A percentile compares a stretch with the other conserved stretches of the same genome.
Conservation (phyloP, 37 sponge, comb jelly and placozoan genomes). For the Diacarnus erythraeanus region DNA sequence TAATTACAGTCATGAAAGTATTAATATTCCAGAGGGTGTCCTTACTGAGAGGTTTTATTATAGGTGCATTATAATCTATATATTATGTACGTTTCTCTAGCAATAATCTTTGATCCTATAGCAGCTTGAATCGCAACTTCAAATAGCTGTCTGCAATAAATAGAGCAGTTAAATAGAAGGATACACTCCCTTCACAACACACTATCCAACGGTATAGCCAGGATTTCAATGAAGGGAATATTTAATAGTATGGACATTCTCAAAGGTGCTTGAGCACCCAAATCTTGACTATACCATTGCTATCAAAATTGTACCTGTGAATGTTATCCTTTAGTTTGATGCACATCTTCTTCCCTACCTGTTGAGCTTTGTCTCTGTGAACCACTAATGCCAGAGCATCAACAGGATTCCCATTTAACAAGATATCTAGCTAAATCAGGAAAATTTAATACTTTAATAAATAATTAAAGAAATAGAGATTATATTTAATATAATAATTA, state of each 20-base stretch:
- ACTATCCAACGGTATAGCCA: background rate
- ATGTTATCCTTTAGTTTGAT: slow-evolving; percentile 61
- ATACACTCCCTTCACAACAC: background rate
- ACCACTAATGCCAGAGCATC: slow-evolving; percentile 87
- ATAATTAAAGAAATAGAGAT: background rate
- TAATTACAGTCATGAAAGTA: background rate
- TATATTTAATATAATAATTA: background rate
- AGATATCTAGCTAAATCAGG: slow-evolving; percentile 76
- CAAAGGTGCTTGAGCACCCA: background rate
- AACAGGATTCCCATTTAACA: slow-evolving; percentile 83
- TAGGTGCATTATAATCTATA: background rate
- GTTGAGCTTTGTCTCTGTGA: slow-evolving; percentile 70
- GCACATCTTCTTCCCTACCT: slow-evolving; percentile 67
- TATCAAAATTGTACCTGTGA: slow-evolving; percentile 53
- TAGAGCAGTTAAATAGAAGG: background rate
- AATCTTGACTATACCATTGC: background rate
- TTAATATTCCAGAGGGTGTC: background rate
- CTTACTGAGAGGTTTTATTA: background rate
- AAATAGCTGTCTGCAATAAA: slow-evolving; percentile 69
- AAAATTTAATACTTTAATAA: background rate
- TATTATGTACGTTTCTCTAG: slow-evolving; percentile 85
- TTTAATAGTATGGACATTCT: background rate
- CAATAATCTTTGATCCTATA: slow-evolving; percentile 72
- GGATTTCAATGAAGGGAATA: background rate
- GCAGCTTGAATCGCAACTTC: slow-evolving; percentile 93